Conservation (phyloP, 2,888 invertebrate genomes). For the Nectonema munidae region DNA sequence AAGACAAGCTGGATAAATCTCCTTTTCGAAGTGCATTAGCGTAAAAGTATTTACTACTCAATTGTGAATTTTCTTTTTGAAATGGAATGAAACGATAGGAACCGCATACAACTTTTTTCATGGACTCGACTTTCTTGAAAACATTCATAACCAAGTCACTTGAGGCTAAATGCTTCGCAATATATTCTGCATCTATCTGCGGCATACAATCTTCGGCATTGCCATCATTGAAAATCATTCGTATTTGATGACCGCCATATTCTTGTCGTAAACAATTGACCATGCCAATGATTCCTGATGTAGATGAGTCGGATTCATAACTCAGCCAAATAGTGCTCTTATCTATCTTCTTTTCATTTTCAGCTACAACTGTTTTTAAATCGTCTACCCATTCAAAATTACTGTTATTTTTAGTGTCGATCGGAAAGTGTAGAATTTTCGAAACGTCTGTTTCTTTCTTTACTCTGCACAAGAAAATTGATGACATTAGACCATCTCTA, state of each 20-base stretch:
- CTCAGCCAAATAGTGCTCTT: conserved; percentile 28
- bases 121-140: conserved; percentile 40
- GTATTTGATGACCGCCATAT: conserved; percentile 42
- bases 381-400: conserved; percentile 37
- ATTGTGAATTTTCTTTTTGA: conserved; percentile 25
- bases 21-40: conserved; percentile 66
- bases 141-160: conserved; percentile 58
- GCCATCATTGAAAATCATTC: conserved; percentile 26
- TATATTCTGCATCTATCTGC: too few species aligned
- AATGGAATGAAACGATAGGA: conserved; percentile 45
- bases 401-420: neutral
- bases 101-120: conserved; percentile 44
- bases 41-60: conserved; percentile 43
- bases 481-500: conserved; percentile 10
- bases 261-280: conserved; percentile 60
- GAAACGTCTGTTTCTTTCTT: neutral
- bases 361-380: conserved; percentile 39
- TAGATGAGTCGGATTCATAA: conserved; percentile 36
- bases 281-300: conserved; percentile 49
- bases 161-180: conserved; percentile 21
- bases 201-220: too few species aligned
- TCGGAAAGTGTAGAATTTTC: neutral
- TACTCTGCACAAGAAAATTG: conserved; percentile 13
- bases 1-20: conserved; percentile 57
- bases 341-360: conserved; percentile 28